phyloP scores from a whole-genome alignment of 2,888 invertebrate species.

The Timema podura region DNA sequence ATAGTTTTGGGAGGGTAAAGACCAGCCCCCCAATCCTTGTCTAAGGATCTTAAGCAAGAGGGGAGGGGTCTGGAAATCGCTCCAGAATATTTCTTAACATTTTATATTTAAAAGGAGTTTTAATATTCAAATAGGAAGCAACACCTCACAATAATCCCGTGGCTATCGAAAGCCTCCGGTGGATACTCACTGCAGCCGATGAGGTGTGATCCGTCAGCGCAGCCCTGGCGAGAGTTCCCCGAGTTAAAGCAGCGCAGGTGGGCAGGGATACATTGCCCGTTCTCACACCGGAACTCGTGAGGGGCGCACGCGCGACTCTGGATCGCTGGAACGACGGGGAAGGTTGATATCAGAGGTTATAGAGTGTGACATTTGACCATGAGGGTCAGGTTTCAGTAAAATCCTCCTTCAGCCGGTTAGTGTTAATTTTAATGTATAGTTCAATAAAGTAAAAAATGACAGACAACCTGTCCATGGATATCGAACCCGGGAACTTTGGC shows the following conservation, averaged over 20 bases:
- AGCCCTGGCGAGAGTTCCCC: conserved; percentile 37
- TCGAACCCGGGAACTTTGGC: too few relatives aligned
- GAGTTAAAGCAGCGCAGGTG: conserved; percentile 40
- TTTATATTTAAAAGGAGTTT: not conserved
- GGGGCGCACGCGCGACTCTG: conserved; percentile 7
- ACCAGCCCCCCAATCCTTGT: not conserved
- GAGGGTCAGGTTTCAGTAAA: too few relatives aligned
- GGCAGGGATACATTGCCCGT: conserved; percentile 35
- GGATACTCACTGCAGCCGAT: conserved; percentile 43
- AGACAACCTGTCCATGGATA: too few relatives aligned
- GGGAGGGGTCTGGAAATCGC: not conserved
- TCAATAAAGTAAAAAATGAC: too few relatives aligned
- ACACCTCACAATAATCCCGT: too few relatives aligned
- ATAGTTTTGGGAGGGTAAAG: not conserved
- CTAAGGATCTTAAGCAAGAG: not conserved
- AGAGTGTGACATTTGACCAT: too few relatives aligned
- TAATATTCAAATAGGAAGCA: not conserved
- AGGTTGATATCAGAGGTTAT: too few relatives aligned
- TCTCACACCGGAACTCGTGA: conserved; percentile 36
- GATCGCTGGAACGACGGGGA: conserved; percentile 1
- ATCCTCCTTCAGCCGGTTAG: too few relatives aligned
- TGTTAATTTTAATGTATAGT: too few relatives aligned
- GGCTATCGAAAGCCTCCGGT: not conserved
- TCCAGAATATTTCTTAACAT: not conserved
- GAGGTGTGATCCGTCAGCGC: conserved; percentile 44